Conservation (phyloP, 2,797 vertebrate genomes). For the Valencia hispanica region DNA sequence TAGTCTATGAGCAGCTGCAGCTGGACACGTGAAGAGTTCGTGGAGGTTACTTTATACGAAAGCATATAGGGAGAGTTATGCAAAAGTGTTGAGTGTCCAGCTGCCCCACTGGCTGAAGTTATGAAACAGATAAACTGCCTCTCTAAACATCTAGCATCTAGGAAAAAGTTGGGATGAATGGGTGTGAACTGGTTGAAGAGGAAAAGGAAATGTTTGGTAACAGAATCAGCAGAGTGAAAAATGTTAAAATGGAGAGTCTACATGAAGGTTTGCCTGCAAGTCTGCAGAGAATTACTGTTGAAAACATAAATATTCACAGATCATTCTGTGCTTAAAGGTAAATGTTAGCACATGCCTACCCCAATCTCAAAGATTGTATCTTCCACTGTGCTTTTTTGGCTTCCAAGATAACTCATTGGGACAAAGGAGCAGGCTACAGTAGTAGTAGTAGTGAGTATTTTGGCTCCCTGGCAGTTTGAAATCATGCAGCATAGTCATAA, state of each 20-base stretch:
- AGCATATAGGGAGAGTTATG: slow-evolving; percentile 6
- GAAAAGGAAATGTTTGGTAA: background rate
- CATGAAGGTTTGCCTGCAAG: slow-evolving; percentile 1
- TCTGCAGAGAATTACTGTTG: slow-evolving; percentile 6
- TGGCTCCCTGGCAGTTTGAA: slow-evolving; percentile 38
- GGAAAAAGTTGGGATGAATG: background rate
- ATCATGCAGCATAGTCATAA: slow-evolving; percentile 61
- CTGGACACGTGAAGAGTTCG: slow-evolving; percentile 7
- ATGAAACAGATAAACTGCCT: background rate
- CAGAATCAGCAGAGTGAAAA: background rate
- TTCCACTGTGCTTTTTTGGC: slow-evolving; percentile 45
- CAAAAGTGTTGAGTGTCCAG: background rate
- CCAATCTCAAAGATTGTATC: slow-evolving; percentile 4
- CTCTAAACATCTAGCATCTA: slow-evolving; percentile 13
- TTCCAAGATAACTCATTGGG: slow-evolving; percentile 39
- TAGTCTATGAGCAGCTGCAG: slow-evolving; percentile 10
- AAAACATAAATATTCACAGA: slow-evolving; percentile 27
- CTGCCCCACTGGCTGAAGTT: background rate
- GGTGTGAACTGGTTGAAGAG: background rate
- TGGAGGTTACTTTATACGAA: slow-evolving; percentile 16
- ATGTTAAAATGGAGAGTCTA: background rate
- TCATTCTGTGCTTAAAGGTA: slow-evolving; percentile 3
- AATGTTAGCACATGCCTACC: slow-evolving; percentile 35
- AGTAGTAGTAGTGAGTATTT: slow-evolving; percentile 24
- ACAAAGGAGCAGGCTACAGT: slow-evolving; percentile 24